These are phyloP conservation scores for Onychorhynchus coronatus DNA, from an alignment of 2,113 vertebrate species.

Conservation along the genomic window DNA sequence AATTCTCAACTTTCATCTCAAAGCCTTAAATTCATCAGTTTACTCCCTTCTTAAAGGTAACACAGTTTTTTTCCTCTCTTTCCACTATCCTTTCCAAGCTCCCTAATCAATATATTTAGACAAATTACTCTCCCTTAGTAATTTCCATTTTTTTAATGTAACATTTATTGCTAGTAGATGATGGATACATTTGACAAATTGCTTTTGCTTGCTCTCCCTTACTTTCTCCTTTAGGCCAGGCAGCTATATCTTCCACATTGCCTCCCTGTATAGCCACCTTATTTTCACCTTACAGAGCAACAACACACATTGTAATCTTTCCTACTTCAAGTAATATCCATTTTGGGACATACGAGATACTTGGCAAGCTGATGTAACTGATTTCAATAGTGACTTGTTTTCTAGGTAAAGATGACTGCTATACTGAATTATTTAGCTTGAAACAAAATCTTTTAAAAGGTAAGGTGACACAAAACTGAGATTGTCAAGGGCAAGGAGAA, in stretches of 20 bases:
- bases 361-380: background rate
- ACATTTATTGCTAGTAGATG: background rate
- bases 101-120: background rate
- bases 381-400: background rate
- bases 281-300: background rate
- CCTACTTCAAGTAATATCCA: background rate
- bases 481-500: background rate
- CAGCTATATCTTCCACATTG: background rate
- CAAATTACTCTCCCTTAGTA: background rate
- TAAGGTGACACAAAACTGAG: background rate
- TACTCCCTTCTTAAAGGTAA: background rate
- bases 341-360: background rate
- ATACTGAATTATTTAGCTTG: background rate
- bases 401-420: background rate
- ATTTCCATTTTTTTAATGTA: background rate
- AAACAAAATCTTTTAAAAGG: background rate
- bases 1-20: background rate
- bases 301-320: background rate
- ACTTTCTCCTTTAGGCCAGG: background rate
- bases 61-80: background rate
- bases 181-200: background rate
- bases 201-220: background rate
- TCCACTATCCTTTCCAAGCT: background rate
- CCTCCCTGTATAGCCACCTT: background rate
- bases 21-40: background rate